Conservation (phyloP, 2,888 invertebrate species). For the Iselma pallidipennis region DNA sequence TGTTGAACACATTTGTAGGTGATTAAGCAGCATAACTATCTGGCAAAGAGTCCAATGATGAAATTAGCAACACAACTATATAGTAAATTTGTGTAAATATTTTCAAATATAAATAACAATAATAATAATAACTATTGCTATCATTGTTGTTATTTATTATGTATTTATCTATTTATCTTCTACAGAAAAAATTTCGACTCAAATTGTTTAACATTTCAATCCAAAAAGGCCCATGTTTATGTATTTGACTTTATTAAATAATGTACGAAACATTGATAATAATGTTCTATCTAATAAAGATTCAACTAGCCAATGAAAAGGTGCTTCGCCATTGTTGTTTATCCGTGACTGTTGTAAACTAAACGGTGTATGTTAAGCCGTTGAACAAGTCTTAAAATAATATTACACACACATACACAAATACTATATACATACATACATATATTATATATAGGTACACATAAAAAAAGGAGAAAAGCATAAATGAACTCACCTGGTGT, state of each 20-base stretch:
- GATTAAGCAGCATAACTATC: conserved; percentile 25
- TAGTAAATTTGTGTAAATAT: too few species aligned
- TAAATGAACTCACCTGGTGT: not conserved
- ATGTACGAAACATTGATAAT: not conserved
- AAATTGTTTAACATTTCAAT: too few species aligned
- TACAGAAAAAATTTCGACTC: too few species aligned
- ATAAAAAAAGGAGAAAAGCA: not conserved
- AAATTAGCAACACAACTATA: conserved; percentile 14
- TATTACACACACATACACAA: not conserved
- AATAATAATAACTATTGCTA: too few species aligned
- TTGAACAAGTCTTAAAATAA: not conserved
- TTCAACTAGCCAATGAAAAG: conserved; percentile 13
- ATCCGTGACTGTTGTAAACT: conserved; percentile 1
- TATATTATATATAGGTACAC: not conserved
- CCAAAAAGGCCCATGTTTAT: too few species aligned
- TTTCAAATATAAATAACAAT: too few species aligned
- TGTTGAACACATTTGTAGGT: conserved; percentile 28
- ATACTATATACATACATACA: too few species aligned
- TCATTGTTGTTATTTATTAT: too few species aligned
- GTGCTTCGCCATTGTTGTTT: conserved; percentile 6
- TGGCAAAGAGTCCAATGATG: conserved; percentile 15
- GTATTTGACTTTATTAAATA: not conserved
- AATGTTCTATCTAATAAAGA: conserved; percentile 9
- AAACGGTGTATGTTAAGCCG: too few species aligned
- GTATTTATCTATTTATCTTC: too few species aligned